These are phyloP conservation scores for Blennius ocellaris DNA, from an alignment of 2,113 vertebrate species.

Conservation along the genomic window DNA sequence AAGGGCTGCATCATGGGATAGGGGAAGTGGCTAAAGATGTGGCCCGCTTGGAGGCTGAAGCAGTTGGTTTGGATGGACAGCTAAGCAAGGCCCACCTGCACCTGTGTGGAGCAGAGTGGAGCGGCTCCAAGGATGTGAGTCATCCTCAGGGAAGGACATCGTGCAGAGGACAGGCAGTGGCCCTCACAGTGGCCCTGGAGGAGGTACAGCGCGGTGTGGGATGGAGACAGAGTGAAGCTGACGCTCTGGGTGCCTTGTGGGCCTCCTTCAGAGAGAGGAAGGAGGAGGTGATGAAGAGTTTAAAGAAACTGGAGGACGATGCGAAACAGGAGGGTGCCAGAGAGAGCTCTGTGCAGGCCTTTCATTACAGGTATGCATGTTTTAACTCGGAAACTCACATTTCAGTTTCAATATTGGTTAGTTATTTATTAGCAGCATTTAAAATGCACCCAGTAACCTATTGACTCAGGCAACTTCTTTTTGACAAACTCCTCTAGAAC, in stretches of 20 bases:
- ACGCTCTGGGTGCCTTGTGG: constrained; percentile 85
- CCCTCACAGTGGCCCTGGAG: constrained; percentile 85
- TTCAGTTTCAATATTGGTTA: too few relatives aligned
- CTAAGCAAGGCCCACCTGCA: constrained; percentile 92
- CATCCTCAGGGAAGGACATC: constrained; percentile 82
- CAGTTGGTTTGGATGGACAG: constrained; percentile 85
- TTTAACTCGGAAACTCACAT: not conserved
- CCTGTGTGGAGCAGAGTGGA: constrained; percentile 75
- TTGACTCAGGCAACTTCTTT: constrained; percentile 9
- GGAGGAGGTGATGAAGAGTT: constrained; percentile 88
- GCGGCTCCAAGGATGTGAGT: constrained; percentile 17
- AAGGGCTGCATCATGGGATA: constrained; percentile 84
- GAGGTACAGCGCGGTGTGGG: constrained; percentile 89
- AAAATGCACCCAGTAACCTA: not conserved
- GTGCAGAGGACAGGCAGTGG: constrained; percentile 87
- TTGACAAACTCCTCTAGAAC: not conserved
- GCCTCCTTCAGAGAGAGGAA: constrained; percentile 87
- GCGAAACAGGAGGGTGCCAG: constrained; percentile 81
- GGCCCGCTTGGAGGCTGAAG: constrained; percentile 85
- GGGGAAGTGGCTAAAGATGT: constrained; percentile 77
- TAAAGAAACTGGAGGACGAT: constrained; percentile 89
- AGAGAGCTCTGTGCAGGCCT: constrained; percentile 87
- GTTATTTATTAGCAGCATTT: not conserved
- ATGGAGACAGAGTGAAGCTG: constrained; percentile 94
- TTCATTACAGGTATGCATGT: constrained; percentile 89